Base-by-base conservation (phyloP, 2,113 vertebrate species). In the Eidolon helvum region DNA sequence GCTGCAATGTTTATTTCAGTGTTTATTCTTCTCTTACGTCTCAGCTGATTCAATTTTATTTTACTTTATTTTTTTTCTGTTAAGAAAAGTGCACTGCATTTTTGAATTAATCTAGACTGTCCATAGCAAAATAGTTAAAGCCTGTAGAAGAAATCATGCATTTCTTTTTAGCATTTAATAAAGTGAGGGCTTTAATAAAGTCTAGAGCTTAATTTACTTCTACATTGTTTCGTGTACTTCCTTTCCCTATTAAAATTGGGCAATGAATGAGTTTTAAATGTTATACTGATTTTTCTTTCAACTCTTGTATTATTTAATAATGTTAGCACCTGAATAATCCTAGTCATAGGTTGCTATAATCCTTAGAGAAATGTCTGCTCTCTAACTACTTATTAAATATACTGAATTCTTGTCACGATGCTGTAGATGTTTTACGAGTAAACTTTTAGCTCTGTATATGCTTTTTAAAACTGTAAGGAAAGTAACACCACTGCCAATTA, bases 361-460 rank as follows among this genome's bases (percentile, higher is more conserved):
- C 95, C 94, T 96, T 50, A 61, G 65, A 88, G 77, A 98, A 96
- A 88, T 97, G 97, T 97, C 96, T 97, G n/a, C 40, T 98, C 85
- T 96, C 95, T 93, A 89, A 93, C 88, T 95, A 97, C 63, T 98
- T 97, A 97, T 84, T 96, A 97, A 97, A 98, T 95, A 97, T 65
- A 95, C 59, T 95, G 75, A 97, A 97, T 96, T 98, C 10, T 45
- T 96, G 90, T 88, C 69, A 96, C 0, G 8, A 65, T 91, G 50
- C 83, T 68, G 88, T 87, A 93, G 95, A 98, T 91, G 48, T n/a
- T 93, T 74, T 91, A 78, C 77, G 96, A 97, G 98, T 94, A 97
- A 98, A 84, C 53, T 85, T 96, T 69, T 90, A 78, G 26, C 93
- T 80, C 24, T 91, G 71, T 71, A 93, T 90, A 75, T 45, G 35